phyloP scores from a whole-genome alignment of 2,113 vertebrate species.

The Percina caprodes region DNA sequence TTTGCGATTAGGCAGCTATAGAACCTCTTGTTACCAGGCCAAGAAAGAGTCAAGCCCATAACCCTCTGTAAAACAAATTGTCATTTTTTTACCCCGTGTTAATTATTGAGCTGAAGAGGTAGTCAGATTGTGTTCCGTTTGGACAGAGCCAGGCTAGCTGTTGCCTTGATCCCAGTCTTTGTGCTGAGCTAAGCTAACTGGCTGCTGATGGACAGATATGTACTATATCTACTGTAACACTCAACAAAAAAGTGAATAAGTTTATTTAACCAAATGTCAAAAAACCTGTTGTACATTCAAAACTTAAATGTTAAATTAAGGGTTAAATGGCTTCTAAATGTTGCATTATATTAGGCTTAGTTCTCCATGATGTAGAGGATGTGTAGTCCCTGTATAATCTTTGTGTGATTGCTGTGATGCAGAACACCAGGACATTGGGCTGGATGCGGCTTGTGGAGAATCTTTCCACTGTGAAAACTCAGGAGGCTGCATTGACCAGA shows the following conservation, averaged over 20 bases:
- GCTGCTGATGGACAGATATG: neutral
- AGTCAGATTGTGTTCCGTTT: neutral
- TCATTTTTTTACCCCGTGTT: too few species aligned
- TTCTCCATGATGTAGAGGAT: neutral
- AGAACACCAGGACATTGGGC: slow-evolving; percentile 54
- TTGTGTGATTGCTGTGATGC: slow-evolving; percentile 41
- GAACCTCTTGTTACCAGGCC: neutral
- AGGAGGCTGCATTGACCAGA: slow-evolving; percentile 83
- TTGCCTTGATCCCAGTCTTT: neutral
- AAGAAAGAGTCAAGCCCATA: neutral
- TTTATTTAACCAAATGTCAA: neutral
- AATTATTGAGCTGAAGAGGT: neutral
- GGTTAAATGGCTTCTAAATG: neutral
- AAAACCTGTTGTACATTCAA: neutral
- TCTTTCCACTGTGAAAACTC: slow-evolving; percentile 82
- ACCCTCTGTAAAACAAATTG: neutral
- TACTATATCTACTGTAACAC: neutral
- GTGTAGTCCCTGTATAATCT: neutral
- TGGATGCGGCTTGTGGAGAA: slow-evolving; percentile 63
- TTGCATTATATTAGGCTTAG: neutral
- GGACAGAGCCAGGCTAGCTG: neutral
- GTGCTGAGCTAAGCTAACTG: neutral
- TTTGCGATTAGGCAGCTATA: too few species aligned
- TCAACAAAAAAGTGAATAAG: neutral
- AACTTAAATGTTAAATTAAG: too few species aligned